A percentile compares a stretch with the other conserved stretches of the same genome.
Conservation (phyloP, 92 coral and sea anemone genomes). For the Epizoanthus illoricatus region DNA sequence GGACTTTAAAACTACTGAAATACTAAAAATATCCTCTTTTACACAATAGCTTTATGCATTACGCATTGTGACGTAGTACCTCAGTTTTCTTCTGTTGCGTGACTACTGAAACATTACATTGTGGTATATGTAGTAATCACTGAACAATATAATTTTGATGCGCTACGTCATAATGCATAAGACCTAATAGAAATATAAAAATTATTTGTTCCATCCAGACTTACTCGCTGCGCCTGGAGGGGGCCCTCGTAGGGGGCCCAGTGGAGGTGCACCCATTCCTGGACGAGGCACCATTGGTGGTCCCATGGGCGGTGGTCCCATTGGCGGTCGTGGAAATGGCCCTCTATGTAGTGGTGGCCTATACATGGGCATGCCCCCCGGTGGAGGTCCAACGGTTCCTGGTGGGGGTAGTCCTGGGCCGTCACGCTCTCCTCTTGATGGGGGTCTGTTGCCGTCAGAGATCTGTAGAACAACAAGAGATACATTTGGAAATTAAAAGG, state of each 20-base stretch:
- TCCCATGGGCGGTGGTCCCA: slow-evolving; percentile 31
- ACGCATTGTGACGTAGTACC: no score
- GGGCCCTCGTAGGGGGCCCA: slow-evolving; percentile 13
- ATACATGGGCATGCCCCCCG: slow-evolving; percentile 23
- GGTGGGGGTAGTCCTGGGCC: slow-evolving; percentile 9
- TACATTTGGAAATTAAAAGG: neutral
- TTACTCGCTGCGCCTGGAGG: slow-evolving; percentile 26
- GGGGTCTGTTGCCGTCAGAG: slow-evolving; percentile 24
- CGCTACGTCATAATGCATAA: neutral
- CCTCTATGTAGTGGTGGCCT: slow-evolving; percentile 10
- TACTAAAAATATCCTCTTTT: no score
- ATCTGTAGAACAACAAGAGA: neutral
- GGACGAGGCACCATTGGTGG: slow-evolving; percentile 27
- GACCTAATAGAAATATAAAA: neutral
- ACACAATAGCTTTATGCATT: no score
- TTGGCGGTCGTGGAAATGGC: slow-evolving; percentile 22
- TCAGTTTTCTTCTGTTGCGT: neutral
- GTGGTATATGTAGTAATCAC: no score
- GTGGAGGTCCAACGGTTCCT: slow-evolving; percentile 31
- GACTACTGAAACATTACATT: neutral
- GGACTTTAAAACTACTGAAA: no score
- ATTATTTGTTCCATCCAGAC: neutral
- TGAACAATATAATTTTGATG: neutral
- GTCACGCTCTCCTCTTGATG: slow-evolving; percentile 32
- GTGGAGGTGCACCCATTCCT: slow-evolving; percentile 21